Conservation (phyloP, 2,888 invertebrate genomes). For the Torymus texanus region DNA sequence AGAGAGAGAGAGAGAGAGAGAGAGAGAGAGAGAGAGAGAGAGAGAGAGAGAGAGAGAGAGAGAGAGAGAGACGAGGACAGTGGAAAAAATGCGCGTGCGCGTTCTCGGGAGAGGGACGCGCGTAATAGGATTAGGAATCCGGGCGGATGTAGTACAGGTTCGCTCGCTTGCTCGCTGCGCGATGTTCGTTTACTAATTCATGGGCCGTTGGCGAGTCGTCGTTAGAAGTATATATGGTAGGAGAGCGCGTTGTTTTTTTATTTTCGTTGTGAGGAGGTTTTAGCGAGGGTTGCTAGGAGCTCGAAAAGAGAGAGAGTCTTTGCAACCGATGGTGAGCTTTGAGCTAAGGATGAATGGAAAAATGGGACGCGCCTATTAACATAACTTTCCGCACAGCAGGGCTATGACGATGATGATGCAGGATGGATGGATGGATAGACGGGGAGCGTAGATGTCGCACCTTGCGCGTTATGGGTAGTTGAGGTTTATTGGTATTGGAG, state of each 20-base stretch:
- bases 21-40: no score
- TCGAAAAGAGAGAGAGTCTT: no score
- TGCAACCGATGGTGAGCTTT: not conserved
- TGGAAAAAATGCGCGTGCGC: no score
- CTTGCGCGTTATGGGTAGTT: no score
- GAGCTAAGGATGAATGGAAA: not conserved
- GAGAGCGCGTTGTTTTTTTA: not conserved
- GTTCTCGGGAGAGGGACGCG: slow-evolving; percentile 14
- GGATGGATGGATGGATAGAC: no score
- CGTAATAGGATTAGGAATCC: slow-evolving; percentile 55
- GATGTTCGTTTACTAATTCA: slow-evolving; percentile 51
- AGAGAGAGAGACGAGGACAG: no score
- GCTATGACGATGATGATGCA: not conserved
- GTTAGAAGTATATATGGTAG: not conserved
- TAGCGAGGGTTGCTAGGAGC: no score
- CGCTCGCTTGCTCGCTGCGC: not conserved
- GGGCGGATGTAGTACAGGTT: slow-evolving; percentile 51
- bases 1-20: no score
- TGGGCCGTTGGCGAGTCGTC: slow-evolving; percentile 41
- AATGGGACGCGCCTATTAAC: not conserved
- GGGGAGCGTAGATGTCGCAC: no score
- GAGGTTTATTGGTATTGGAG: no score
- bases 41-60: no score
- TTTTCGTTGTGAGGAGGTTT: not conserved
- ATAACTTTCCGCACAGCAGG: not conserved